These are phyloP conservation scores for Chaetodon trifascialis DNA, from an alignment of 2,113 vertebrate genomes.

Conservation along the genomic window DNA sequence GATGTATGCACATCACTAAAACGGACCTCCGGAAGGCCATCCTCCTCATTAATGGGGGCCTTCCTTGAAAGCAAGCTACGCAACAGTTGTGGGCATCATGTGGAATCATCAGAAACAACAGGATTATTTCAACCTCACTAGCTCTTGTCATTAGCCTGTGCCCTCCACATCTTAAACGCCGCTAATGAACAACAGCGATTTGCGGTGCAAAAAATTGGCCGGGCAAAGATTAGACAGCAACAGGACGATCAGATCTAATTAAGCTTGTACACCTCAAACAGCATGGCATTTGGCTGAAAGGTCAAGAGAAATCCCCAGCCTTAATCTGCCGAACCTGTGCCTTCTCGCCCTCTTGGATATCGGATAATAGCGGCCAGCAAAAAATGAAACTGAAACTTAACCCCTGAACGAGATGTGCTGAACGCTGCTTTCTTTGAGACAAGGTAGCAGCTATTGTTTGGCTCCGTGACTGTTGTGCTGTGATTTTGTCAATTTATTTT, in stretches of 20 bases:
- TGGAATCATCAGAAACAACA: conserved; percentile 53
- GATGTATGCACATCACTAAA: conserved; percentile 46
- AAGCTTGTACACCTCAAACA: conserved; percentile 76
- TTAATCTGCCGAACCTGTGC: conserved; percentile 77
- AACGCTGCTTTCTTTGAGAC: conserved; percentile 10
- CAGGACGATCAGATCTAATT: conserved; percentile 78
- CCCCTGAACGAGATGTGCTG: conserved; percentile 1
- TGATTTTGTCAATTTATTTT: conserved; percentile 1
- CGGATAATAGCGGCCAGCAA: conserved; percentile 13
- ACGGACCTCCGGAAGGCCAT: conserved; percentile 51
- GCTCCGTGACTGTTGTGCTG: not conserved
- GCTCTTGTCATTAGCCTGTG: conserved; percentile 80
- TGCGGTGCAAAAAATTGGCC: conserved; percentile 26
- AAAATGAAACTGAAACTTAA: conserved; percentile 35
- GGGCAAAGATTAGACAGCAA: conserved; percentile 63
- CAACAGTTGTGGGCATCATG: conserved; percentile 71
- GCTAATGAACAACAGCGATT: conserved; percentile 74
- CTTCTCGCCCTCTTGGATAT: conserved; percentile 44
- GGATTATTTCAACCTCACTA: conserved; percentile 77
- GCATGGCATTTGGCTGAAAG: conserved; percentile 83
- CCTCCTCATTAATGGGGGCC: conserved; percentile 82
- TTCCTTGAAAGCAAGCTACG: conserved; percentile 72
- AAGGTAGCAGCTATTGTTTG: not conserved
- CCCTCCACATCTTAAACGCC: conserved; percentile 81
- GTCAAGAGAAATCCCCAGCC: conserved; percentile 82